Conservation (phyloP, 2,113 vertebrate genomes). For the Ploceus nigricollis region DNA sequence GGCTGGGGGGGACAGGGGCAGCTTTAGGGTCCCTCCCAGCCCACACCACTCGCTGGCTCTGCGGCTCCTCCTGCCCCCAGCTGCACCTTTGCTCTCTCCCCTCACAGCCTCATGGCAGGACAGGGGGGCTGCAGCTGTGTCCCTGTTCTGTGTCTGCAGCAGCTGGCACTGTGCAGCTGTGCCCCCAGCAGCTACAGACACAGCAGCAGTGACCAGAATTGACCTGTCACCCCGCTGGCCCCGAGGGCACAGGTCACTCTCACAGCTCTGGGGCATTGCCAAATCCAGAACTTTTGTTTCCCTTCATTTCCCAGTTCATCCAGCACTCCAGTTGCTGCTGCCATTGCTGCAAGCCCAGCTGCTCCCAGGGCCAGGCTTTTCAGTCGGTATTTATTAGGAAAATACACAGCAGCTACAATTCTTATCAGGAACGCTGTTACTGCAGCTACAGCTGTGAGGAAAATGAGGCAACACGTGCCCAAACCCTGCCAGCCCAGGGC, state of each 20-base stretch:
- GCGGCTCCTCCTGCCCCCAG: fast-evolving
- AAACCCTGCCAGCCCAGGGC: background rate
- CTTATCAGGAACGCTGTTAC: background rate
- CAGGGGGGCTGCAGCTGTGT: background rate
- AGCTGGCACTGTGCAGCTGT: fast-evolving
- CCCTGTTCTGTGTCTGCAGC: background rate
- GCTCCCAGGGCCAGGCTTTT: background rate
- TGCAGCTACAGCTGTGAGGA: background rate
- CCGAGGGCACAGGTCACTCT: fast-evolving
- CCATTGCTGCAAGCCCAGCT: background rate
- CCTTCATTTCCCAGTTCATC: background rate
- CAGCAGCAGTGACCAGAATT: background rate
- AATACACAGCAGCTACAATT: fast-evolving
- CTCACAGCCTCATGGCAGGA: too few relatives aligned
- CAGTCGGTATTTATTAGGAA: fast-evolving
- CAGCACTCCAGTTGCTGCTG: background rate
- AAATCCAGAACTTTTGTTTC: background rate
- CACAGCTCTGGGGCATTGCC: background rate
- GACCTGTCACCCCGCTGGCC: background rate
- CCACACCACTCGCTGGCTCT: background rate
- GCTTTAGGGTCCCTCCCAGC: background rate
- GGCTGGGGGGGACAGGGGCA: background rate
- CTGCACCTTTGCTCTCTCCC: background rate
- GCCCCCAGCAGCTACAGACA: background rate
- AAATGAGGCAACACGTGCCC: background rate